Evolutionary conservation across 2,797 vertebrate species (phyloP), one percentile per base, ranked within the genome.

Genomic region (Avahi laniger): DNA sequence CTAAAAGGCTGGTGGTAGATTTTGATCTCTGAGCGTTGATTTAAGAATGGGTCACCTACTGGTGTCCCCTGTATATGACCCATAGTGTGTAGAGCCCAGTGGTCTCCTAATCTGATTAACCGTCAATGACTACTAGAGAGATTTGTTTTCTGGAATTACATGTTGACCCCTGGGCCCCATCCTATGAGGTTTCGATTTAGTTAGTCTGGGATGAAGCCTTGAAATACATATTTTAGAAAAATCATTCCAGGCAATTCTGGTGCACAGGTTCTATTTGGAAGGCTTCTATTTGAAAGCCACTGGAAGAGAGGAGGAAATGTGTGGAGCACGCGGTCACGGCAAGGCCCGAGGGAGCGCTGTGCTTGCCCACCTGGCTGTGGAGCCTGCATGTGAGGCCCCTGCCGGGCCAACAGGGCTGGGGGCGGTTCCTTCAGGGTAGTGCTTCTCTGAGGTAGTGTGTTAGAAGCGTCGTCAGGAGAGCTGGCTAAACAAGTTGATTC

Each of bases 161-260:
- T 43, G 22, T 30, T 46, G 24, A 86, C 75, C 48, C 73, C 28
- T 86, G 18, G 38, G 46, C 9, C 4, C 50, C 67, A 57, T 41
- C 48, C 79, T 67, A 9, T 92, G 57, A 96, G 41, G 54, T 18
- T 76, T 54, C 81, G 12, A 69, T 86, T 86, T 69, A 86, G 35
- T 84, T 75, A 46, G 6, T 90, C 52, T 78, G 30, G n/a, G 17
- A 20, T 69, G 9, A 11, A 54, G 50, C 33, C n/a, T 94, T 93
- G 30, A 90, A 90, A 90, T 80, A 84, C 2, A 48, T 28, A 73
- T 73, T 93, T 76, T 46, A 72, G 48, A 81, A 70, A 88, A 80
- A 6, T 20, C 17, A n/a, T 52, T 63, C 70, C 35, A 14, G 54
- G 83, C 24, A 59, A 48, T 84, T 59, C 46, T 83, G 67, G 41